A percentile compares a stretch with the other conserved stretches of the same genome.
Evolutionary conservation across 2,888 invertebrate species (phyloP).

Genomic region (Lysandra coridon): DNA sequence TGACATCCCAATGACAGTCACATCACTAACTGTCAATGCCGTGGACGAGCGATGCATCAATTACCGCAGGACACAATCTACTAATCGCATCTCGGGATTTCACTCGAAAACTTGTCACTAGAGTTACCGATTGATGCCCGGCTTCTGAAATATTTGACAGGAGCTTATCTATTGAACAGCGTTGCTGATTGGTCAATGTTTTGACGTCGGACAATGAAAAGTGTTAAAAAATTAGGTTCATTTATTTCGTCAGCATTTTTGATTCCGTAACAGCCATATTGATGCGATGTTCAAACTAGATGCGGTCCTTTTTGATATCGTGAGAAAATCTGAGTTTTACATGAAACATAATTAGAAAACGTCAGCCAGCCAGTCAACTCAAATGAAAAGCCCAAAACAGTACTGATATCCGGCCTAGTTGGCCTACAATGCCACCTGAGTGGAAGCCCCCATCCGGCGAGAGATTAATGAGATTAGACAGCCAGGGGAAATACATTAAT

Average conservation of each 20-base stretch:
- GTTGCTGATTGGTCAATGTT: background rate
- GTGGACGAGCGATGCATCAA: constrained; percentile 29
- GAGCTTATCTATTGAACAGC: background rate
- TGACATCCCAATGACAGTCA: constrained; percentile 52
- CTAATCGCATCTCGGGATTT: constrained; percentile 2
- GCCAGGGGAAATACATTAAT: background rate
- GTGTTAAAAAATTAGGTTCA: background rate
- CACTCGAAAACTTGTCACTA: constrained; percentile 1
- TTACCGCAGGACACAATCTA: constrained; percentile 23
- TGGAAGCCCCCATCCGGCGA: constrained; percentile 10
- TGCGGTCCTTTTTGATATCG: too few species aligned
- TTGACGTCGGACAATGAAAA: background rate
- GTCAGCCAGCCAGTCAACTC: background rate
- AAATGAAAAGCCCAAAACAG: background rate
- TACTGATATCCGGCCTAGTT: background rate
- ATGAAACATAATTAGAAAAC: background rate
- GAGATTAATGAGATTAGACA: background rate
- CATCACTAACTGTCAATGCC: constrained; percentile 50
- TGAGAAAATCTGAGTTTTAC: too few species aligned
- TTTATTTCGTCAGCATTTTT: too few species aligned
- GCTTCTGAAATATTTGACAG: background rate
- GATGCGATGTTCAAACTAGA: too few species aligned
- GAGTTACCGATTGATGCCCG: too few species aligned
- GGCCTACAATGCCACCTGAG: background rate
- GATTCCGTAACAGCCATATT: too few species aligned